Evolutionary conservation across 2,113 vertebrate genomes (phyloP).

Genomic region (Festucalex cinctus): DNA sequence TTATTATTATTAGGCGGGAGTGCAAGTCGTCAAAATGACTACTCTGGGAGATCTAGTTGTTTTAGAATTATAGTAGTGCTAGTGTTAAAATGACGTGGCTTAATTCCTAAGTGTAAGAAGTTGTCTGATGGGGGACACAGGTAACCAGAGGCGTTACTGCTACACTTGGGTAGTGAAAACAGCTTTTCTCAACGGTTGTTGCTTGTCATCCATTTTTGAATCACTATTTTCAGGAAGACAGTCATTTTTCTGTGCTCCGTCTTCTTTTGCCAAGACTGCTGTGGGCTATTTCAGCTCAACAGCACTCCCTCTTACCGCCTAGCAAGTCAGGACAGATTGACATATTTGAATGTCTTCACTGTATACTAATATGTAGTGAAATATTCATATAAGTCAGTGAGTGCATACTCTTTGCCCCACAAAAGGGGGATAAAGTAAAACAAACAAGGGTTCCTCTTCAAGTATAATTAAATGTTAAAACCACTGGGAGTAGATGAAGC

Average conservation of each 20-base stretch:
- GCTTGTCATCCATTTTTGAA: constrained; percentile 9
- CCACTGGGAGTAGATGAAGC: neutral
- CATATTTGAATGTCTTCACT: constrained; percentile 28
- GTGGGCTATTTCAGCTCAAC: constrained; percentile 37
- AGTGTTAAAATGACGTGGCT: no score
- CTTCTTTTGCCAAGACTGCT: constrained; percentile 44
- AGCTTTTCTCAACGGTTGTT: neutral
- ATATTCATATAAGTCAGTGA: neutral
- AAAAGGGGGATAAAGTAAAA: neutral
- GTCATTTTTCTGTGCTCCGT: constrained; percentile 27
- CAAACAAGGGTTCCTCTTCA: neutral
- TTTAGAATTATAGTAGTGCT: no score
- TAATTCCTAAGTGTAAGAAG: neutral
- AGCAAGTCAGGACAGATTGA: constrained; percentile 49
- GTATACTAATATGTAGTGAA: neutral
- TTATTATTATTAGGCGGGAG: no score
- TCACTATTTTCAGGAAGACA: constrained; percentile 27
- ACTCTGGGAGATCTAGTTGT: no score
- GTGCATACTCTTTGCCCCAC: neutral
- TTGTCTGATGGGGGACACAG: neutral
- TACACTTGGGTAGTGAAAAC: neutral
- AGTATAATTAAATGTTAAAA: neutral
- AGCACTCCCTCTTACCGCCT: constrained; percentile 19
- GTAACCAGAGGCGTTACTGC: neutral
- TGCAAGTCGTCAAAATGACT: no score